A percentile compares a stretch with the other conserved stretches of the same genome.
Conservation (phyloP, 2,797 vertebrate species). For the Paratrypauchen microcephalus region DNA sequence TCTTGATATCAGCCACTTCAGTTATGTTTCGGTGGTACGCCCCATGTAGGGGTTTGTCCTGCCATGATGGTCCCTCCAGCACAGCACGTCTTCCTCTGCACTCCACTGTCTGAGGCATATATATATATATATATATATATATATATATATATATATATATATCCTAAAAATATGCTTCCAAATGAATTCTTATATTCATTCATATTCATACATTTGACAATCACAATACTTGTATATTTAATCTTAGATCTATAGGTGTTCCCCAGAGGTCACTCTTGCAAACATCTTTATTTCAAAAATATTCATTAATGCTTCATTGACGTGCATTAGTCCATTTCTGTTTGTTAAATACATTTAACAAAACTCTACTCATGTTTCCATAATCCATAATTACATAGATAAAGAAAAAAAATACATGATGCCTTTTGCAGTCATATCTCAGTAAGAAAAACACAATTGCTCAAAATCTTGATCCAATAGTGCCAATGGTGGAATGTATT, state of each 20-base stretch:
- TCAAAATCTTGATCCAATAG: background rate
- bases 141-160: no score
- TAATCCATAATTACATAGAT: background rate
- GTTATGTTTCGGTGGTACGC: no score
- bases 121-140: no score
- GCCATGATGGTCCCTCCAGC: no score
- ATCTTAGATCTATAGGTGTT: background rate
- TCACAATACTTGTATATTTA: background rate
- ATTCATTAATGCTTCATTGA: no score
- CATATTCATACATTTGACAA: background rate
- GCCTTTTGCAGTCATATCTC: background rate
- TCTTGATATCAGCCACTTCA: no score
- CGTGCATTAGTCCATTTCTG: no score
- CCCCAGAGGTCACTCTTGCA: background rate
- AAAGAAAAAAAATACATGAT: background rate
- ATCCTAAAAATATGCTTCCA: no score
- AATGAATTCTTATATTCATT: no score
- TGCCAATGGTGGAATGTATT: constrained; percentile 7
- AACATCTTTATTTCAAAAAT: background rate
- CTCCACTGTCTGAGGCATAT: no score
- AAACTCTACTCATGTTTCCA: background rate
- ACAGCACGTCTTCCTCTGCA: no score
- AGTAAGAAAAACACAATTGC: constrained; percentile 4
- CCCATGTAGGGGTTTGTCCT: no score
- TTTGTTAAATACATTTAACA: background rate